A percentile compares a stretch with the other conserved stretches of the same genome.
Evolutionary conservation across 2,797 vertebrate species (phyloP).

Genomic region (Amphiprion clarkii): DNA sequence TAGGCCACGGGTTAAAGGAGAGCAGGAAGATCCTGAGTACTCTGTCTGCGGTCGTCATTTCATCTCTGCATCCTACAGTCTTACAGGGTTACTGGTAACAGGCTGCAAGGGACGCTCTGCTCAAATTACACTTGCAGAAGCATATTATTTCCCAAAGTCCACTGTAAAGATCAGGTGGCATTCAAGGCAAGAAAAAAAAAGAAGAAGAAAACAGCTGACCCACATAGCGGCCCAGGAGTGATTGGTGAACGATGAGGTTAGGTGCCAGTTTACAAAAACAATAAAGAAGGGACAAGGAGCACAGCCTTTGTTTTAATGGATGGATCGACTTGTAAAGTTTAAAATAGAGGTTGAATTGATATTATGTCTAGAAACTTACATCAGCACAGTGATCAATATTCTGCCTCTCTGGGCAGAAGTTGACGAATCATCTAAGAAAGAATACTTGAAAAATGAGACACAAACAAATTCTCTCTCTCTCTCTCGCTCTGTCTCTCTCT

Average conservation of each 20-base stretch:
- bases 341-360: constrained; percentile 27
- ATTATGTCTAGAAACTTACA: constrained; percentile 22
- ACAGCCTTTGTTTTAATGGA: constrained; percentile 8
- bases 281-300: constrained; percentile 16
- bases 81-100: constrained; percentile 71
- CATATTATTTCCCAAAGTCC: constrained; percentile 64
- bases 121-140: constrained; percentile 69
- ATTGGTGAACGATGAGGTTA: constrained; percentile 28
- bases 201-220: constrained; percentile 54
- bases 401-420: neutral
- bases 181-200: constrained; percentile 9
- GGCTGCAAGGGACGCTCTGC: constrained; percentile 43
- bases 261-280: constrained; percentile 21
- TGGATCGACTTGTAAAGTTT: constrained; percentile 30
- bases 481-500: too few species aligned
- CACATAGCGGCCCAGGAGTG: constrained; percentile 35
- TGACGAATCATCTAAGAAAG: constrained; percentile 12
- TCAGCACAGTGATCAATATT: constrained; percentile 5
- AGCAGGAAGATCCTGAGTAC: constrained; percentile 44
- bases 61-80: constrained; percentile 59
- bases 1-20: constrained; percentile 52
- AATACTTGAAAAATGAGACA: constrained; percentile 6
- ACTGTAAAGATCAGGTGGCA: constrained; percentile 61
- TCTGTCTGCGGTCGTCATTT: constrained; percentile 51
- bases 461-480: neutral